Base-by-base conservation (phyloP, 2,113 vertebrate species). In the Sander vitreus region DNA sequence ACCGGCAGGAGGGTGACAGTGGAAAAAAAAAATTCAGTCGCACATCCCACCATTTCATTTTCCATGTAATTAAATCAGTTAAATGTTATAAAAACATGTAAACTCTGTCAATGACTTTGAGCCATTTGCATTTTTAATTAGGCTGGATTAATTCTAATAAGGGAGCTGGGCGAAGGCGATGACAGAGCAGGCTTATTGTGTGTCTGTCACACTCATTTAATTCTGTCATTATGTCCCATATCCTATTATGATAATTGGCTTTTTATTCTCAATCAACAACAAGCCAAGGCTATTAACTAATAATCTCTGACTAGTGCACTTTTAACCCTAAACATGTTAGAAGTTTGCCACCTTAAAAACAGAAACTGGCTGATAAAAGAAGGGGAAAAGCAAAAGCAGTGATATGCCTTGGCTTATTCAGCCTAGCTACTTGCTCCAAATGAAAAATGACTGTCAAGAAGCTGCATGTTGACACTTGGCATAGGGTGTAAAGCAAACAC, bases 41-140 rank as follows among this genome's bases (percentile, higher is more conserved):
- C 82, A 86, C 82, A 83, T 85, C 84, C 89, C 87, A 86, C 72
- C 84, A 88, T 91, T 93, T 94, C 71, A 92, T 95, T 95, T 95
- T 94, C 92, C 87, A 91, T 95, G 91, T 93, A 95, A 95, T 95
- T 95, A 93, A 95, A 94, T 95, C 91, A 93, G 88, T 92, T 93
- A 89, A 94, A 94, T 90, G 81, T 93, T 93, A 88, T 88, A 92
- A 93, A 94, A 95, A 93, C 93, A 94, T 93, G 92, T 93, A 93
- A 95, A 95, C 94, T 93, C 90, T 74, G 70, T 91, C 91, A 91
- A 91, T 93, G 90, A 94, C 85, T 94, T 89, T 83, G 87, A 93
- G 53, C 80, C 81, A 95, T 95, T 94, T 95, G 94, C 95, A 95
- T 95, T 93, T 94, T 95, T 95, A 95, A 95, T 95, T 89, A 94